A percentile compares a stretch with the other conserved stretches of the same genome.
phyloP scores from a whole-genome alignment of 2,113 vertebrate species.

The Odontesthes bonariensis region DNA sequence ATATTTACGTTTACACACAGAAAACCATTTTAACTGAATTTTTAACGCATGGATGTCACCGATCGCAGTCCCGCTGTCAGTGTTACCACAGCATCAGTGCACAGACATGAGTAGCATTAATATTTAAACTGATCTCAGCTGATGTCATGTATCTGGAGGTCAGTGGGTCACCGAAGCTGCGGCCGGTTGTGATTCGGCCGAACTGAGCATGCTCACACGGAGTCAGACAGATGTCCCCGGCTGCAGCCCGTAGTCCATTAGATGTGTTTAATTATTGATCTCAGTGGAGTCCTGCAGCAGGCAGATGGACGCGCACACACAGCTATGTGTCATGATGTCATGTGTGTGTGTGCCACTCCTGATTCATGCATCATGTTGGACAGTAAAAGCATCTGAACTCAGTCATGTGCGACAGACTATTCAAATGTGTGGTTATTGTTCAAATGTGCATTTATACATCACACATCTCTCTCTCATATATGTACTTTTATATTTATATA shows the following conservation, averaged over 20 bases:
- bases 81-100: too few relatives aligned
- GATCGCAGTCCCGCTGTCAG: too few relatives aligned
- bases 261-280: slow-evolving; percentile 70
- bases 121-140: slow-evolving; percentile 3
- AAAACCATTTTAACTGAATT: too few relatives aligned
- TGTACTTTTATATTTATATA: too few relatives aligned
- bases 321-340: slow-evolving; percentile 39
- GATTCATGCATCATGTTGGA: background rate
- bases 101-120: too few relatives aligned
- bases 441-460: too few relatives aligned
- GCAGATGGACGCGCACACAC: slow-evolving; percentile 48
- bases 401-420: background rate
- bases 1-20: too few relatives aligned
- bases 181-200: slow-evolving; percentile 36
- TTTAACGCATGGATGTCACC: too few relatives aligned
- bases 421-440: too few relatives aligned
- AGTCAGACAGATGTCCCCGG: slow-evolving; percentile 39
- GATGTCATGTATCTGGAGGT: slow-evolving; percentile 21
- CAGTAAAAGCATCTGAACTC: background rate
- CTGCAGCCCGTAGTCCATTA: slow-evolving; percentile 56
- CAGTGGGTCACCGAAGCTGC: slow-evolving; percentile 46
- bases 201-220: slow-evolving; percentile 47
- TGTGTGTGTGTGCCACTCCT: slow-evolving; percentile 9
- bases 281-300: slow-evolving; percentile 40
- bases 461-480: too few relatives aligned